A percentile compares a stretch with the other conserved stretches of the same genome.
Conservation (phyloP, 2,888 invertebrate species). For the Athalia rosae region DNA sequence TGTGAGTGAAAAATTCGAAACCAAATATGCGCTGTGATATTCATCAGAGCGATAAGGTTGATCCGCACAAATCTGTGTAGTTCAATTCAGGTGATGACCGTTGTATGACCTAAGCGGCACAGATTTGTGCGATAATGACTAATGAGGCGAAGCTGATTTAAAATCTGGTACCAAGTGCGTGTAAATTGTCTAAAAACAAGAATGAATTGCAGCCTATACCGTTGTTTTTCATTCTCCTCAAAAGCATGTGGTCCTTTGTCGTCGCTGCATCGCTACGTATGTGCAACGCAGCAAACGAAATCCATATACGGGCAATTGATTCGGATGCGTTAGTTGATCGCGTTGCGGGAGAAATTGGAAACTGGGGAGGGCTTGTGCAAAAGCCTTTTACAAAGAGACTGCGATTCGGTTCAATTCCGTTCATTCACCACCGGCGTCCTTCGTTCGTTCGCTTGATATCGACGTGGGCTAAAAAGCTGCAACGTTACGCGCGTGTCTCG, state of each 20-base stretch:
- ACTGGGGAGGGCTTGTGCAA: constrained; percentile 13
- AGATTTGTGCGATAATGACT: too few species aligned
- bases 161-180: too few species aligned
- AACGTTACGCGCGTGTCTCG: constrained; percentile 1
- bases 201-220: too few species aligned
- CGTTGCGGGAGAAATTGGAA: constrained; percentile 1
- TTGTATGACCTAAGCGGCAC: too few species aligned
- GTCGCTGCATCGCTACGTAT: background rate
- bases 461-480: background rate
- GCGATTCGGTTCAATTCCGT: constrained; percentile 35
- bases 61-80: too few species aligned
- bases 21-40: too few species aligned
- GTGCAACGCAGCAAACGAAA: background rate
- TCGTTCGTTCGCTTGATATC: constrained; percentile 20
- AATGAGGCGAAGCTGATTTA: too few species aligned
- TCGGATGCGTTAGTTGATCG: constrained; percentile 5
- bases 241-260: background rate
- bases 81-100: too few species aligned
- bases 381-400: constrained; percentile 29
- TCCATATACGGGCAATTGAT: constrained; percentile 11
- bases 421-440: constrained; percentile 30
- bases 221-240: background rate
- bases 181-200: too few species aligned
- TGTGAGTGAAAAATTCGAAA: too few species aligned
- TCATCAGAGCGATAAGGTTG: too few species aligned